A percentile compares a stretch with the other conserved stretches of the same genome.
phyloP scores from a whole-genome alignment of 1,140 invertebrate species.

The Ganaspis sp. region DNA sequence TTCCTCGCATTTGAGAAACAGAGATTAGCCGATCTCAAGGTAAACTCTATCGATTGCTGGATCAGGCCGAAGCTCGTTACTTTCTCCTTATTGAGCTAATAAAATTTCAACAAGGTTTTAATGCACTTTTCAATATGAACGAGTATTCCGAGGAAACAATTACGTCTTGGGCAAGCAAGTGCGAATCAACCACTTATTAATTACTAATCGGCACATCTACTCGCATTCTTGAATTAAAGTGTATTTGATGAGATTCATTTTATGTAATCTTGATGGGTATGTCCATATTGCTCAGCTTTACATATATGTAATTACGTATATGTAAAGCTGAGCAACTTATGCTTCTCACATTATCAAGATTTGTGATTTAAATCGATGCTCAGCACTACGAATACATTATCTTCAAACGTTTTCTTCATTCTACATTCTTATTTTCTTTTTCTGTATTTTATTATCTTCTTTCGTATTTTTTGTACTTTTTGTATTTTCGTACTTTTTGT shows the following conservation, averaged over 20 bases:
- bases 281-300: too few relatives aligned
- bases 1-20: conserved; percentile 26
- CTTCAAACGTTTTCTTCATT: too few relatives aligned
- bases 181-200: conserved; percentile 7
- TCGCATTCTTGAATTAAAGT: neutral
- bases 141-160: neutral
- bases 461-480: too few relatives aligned
- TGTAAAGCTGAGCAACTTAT: neutral
- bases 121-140: conserved; percentile 7
- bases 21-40: conserved; percentile 26
- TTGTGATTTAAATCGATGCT: neutral
- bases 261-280: conserved; percentile 11
- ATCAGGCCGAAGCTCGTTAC: conserved; percentile 1
- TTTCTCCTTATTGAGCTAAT: conserved; percentile 24
- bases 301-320: too few relatives aligned
- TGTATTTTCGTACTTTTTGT: too few relatives aligned
- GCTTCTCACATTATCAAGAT: neutral
- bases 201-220: neutral
- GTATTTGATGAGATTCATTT: neutral
- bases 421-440: too few relatives aligned
- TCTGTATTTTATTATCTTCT: too few relatives aligned
- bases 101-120: neutral
- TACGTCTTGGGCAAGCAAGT: neutral
- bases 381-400: neutral
- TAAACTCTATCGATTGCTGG: conserved; percentile 6